Conservation (phyloP, 2,113 vertebrate genomes). For the Nothobranchius kuhntae region DNA sequence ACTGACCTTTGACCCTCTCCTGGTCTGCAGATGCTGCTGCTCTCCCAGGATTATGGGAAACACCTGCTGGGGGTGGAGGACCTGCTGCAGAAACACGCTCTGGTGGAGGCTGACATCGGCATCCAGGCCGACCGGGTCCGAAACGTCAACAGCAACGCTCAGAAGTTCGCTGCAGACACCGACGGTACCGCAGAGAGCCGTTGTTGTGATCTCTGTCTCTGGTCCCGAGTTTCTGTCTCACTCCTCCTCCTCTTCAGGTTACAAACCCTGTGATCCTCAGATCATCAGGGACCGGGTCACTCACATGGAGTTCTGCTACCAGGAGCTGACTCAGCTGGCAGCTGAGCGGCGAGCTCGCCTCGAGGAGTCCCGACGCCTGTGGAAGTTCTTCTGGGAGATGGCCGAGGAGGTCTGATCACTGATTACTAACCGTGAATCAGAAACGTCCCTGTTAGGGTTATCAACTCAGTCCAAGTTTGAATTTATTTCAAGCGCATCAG, state of each 20-base stretch:
- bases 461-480: too few species aligned
- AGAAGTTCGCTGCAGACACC: constrained; percentile 88
- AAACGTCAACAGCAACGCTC: constrained; percentile 92
- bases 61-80: constrained; percentile 97
- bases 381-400: constrained; percentile 99
- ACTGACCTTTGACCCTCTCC: too few species aligned
- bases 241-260: constrained; percentile 77
- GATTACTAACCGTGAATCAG: not conserved
- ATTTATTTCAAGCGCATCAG: too few species aligned
- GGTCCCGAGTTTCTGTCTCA: not conserved
- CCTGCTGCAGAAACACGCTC: constrained; percentile 93
- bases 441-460: too few species aligned
- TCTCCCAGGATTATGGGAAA: constrained; percentile 98
- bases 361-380: constrained; percentile 95
- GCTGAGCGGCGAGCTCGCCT: constrained; percentile 90
- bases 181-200: constrained; percentile 79
- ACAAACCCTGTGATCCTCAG: constrained; percentile 97
- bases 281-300: constrained; percentile 93
- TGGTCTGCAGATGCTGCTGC: constrained; percentile 87
- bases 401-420: constrained; percentile 84
- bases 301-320: constrained; percentile 99
- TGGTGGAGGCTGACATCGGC: constrained; percentile 95
- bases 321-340: constrained; percentile 93
- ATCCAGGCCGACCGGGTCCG: constrained; percentile 94
- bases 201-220: too few species aligned